Conservation (phyloP, 2,113 vertebrate species). For the Cavia aperea region DNA sequence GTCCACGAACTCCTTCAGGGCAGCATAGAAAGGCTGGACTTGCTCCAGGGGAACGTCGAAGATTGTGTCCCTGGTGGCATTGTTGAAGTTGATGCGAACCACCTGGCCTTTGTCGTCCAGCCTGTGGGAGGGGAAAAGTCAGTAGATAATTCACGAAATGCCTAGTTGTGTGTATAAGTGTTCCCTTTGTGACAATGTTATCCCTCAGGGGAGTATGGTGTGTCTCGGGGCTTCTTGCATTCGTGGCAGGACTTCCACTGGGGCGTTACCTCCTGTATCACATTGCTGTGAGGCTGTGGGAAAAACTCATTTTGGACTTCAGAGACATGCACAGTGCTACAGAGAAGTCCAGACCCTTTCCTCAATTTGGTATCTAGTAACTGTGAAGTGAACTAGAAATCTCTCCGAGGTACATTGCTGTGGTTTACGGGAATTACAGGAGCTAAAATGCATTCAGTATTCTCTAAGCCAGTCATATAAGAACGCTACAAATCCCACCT, state of each 20-base stretch:
- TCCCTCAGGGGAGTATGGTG: background rate
- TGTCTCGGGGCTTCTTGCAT: background rate
- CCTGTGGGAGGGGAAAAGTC: constrained; percentile 72
- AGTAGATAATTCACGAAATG: background rate
- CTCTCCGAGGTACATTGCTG: background rate
- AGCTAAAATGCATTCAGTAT: background rate
- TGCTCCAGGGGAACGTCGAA: constrained; percentile 86
- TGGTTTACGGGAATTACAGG: background rate
- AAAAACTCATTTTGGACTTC: background rate
- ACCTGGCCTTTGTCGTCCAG: constrained; percentile 79
- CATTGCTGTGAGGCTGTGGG: background rate
- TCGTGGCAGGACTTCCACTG: background rate
- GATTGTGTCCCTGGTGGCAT: constrained; percentile 89
- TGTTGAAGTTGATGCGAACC: constrained; percentile 88
- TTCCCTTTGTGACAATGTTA: background rate
- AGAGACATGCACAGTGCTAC: background rate
- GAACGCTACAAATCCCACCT: background rate
- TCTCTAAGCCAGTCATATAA: background rate
- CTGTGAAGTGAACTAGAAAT: background rate
- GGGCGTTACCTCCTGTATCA: background rate
- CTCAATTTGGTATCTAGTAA: background rate
- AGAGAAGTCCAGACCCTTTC: background rate
- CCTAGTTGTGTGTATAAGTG: background rate
- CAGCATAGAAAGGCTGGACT: constrained; percentile 89
- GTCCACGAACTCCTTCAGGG: constrained; percentile 84